Base-by-base conservation (phyloP, 2,888 invertebrate species). In the Drosophila tripunctata region DNA sequence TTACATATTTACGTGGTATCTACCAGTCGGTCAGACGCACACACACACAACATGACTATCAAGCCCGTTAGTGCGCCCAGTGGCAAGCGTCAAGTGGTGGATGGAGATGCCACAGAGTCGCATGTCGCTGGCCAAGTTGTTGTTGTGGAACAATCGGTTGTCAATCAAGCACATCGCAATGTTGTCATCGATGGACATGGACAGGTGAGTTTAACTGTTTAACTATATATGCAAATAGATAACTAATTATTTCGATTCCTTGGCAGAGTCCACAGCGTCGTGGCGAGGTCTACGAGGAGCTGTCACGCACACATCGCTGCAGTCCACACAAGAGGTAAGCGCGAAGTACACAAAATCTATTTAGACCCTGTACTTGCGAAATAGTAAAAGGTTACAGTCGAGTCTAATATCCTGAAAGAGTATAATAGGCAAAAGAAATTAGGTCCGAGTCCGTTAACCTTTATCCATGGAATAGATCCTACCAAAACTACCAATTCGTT, bases 231-330 rank as follows among this genome's bases (percentile, higher is more conserved):
- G n/a, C n/a, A n/a, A n/a, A n/a, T n/a, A n/a, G n/a, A n/a, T n/a
- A n/a, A n/a, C n/a, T n/a, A n/a, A n/a, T n/a, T n/a, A n/a, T n/a
- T n/a, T n/a, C n/a, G n/a, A n/a, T n/a, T n/a, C n/a, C n/a, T n/a
- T n/a, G n/a, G 5, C 58, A 91, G 91, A 91, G 90, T 74, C 90
- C 91, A 2, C 91, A 91, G 61, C 87, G 90, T 3, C 89, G 90
- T 55, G 87, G 78, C 35, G 91, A 91, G 69, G 88, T 90, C 7
- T 91, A 87, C 41, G 91, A 91, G 36, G 91, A 91, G 19, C 66
- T 90, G 40, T 57, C 88, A 33, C 90, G 91, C 57, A 58, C 88
- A 50, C 90, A 91, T 78, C 90, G 91, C 6, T 89, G 91, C 48
- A 91, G 91, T 75, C 91, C 91, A 15, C 90, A 91, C 50, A 91